These are phyloP conservation scores for Penelope pileata DNA, from an alignment of 2,113 vertebrate species.

Conservation along the genomic window DNA sequence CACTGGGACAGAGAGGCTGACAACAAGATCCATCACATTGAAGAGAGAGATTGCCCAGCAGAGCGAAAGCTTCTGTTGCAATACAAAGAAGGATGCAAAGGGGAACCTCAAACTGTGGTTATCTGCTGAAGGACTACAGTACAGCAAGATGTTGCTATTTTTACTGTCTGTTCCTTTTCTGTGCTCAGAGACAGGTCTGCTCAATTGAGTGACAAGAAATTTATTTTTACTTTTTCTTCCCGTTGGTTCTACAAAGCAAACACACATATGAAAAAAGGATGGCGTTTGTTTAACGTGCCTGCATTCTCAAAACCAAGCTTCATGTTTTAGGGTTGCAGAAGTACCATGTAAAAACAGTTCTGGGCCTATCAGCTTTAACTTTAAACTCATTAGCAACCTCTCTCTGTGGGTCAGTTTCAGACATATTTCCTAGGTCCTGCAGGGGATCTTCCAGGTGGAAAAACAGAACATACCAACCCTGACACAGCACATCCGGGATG, in stretches of 20 bases:
- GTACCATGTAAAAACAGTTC: neutral
- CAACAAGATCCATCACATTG: neutral
- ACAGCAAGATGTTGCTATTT: constrained; percentile 26
- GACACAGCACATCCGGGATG: neutral
- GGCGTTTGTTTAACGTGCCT: neutral
- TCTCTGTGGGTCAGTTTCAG: neutral
- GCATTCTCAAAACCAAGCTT: neutral
- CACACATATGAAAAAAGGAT: neutral
- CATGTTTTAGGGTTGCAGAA: neutral
- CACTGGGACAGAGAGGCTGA: neutral
- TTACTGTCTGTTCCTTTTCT: constrained; percentile 13
- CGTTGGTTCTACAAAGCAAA: constrained; percentile 8
- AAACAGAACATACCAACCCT: neutral
- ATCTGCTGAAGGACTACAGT: neutral
- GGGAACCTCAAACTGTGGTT: constrained; percentile 13
- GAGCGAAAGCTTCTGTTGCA: neutral
- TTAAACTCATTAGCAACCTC: neutral
- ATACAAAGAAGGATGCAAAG: constrained; percentile 14
- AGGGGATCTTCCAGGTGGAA: neutral
- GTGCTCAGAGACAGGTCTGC: neutral
- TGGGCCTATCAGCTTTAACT: neutral
- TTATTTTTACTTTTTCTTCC: neutral
- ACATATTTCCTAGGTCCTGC: neutral
- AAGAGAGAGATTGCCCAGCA: neutral
- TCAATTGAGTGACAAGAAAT: neutral